Percentiles rank a stretch among this genome's conserved stretches.
Evolutionary conservation across 2,797 vertebrate genomes (phyloP).

Genomic region (Spinibarbus caldwelli): DNA sequence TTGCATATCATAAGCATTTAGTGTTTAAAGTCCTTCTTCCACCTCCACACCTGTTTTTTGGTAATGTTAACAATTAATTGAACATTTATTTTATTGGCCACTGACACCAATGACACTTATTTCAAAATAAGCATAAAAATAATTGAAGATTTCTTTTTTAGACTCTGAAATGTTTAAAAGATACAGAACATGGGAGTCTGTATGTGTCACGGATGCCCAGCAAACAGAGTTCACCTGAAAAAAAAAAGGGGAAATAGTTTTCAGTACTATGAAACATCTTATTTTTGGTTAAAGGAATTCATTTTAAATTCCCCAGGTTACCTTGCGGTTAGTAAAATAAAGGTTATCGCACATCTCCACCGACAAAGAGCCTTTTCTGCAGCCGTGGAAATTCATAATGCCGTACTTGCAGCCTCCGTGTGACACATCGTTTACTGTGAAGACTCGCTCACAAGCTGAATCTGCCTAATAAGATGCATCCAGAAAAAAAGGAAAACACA

Average conservation of each 20-base stretch:
- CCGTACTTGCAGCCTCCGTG: slow-evolving; percentile 95
- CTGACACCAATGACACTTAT: no score
- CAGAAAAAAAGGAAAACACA: not conserved
- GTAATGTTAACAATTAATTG: not conserved
- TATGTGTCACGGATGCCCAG: slow-evolving; percentile 93
- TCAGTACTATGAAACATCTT: not conserved
- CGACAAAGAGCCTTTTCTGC: slow-evolving; percentile 81
- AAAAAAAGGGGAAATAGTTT: not conserved
- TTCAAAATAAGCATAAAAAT: not conserved
- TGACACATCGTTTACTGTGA: slow-evolving; percentile 92
- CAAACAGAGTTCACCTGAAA: slow-evolving; percentile 95
- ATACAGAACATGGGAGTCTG: slow-evolving; percentile 98
- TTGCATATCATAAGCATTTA: not conserved
- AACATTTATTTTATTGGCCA: not conserved
- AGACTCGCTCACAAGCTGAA: slow-evolving; percentile 87
- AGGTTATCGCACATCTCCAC: slow-evolving; percentile 94
- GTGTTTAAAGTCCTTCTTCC: not conserved
- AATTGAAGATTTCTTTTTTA: not conserved
- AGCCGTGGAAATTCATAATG: slow-evolving; percentile 89
- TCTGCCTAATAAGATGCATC: slow-evolving; percentile 89
- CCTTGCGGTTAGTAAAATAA: slow-evolving; percentile 96
- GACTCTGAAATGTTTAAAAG: slow-evolving; percentile 72
- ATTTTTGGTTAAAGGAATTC: not conserved
- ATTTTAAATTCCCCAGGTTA: slow-evolving; percentile 58
- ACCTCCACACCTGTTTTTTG: not conserved